Base-by-base conservation (phyloP, 2,888 invertebrate genomes). In the Agriopis aurantiaria region DNA sequence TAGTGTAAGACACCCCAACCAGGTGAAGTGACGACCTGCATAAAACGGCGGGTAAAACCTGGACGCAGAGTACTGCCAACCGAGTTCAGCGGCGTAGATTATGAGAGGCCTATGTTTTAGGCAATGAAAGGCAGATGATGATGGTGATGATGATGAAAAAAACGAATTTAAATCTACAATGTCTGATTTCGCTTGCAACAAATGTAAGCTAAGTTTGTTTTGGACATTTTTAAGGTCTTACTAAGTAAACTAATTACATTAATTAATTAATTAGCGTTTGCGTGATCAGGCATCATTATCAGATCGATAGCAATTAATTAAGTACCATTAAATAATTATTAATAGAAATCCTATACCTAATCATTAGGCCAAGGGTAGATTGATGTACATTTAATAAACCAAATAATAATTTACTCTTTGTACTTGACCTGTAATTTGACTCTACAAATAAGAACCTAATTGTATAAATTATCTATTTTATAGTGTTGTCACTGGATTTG, bases 351-450 rank as follows among this genome's bases (percentile, higher is more conserved):
- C 1, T 5, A 33, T 33, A 33, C 33, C 33, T 33, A 33, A 46
- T 55, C 8, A 33, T 48, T 43, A 53, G 60, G 71, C 59, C 73
- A 75, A 75, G 75, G 58, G n/a, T 46, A 46, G 3, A 58, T n/a
- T 60, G 41, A 10, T 40, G 12, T 43, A 11, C 14, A 43, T 43
- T 11, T 12, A 49, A 48, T 23, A 46, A 3, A 33, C 33, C 0
- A 33, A 33, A 33, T 23, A 9, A 43, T 55, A 10, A 53, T 23
- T 53, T 62, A 23, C 53, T 40, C n/a, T 10, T 0, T 23, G 8
- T 58, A 45, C 23, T 55, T 64, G 17, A n/a, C 56, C 14, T 65
- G 11, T 43, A 8, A 33, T 48, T 58, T 58, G 58, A 46, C 11
- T 23, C 10, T 46, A 58, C 43, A 10, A 46, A 58, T 10, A 33